phyloP scores from a whole-genome alignment of 1,140 invertebrate species.

The Papilio xuthus region DNA sequence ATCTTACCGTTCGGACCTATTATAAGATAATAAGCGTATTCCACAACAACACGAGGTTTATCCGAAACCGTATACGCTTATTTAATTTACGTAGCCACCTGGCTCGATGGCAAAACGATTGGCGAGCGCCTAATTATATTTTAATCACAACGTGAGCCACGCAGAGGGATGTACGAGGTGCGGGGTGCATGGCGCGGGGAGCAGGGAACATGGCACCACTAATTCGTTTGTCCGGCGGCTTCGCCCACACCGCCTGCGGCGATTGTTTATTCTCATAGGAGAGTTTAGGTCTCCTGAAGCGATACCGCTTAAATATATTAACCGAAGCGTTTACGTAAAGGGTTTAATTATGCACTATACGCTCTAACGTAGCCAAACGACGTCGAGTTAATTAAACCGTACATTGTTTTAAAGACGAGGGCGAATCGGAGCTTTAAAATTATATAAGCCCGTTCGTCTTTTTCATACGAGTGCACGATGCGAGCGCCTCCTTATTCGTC shows the following conservation, averaged over 20 bases:
- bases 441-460: conserved; percentile 63
- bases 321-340: conserved; percentile 76
- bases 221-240: conserved; percentile 75
- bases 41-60: conserved; percentile 63
- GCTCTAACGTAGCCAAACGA: conserved; percentile 64
- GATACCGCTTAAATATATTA: conserved; percentile 78
- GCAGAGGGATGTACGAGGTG: conserved; percentile 40
- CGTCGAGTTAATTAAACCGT: conserved; percentile 75
- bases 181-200: conserved; percentile 48
- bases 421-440: conserved; percentile 63
- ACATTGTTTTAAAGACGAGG: conserved; percentile 69
- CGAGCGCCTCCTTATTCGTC: conserved; percentile 46
- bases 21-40: conserved; percentile 72
- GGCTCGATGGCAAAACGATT: conserved; percentile 78
- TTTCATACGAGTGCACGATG: conserved; percentile 56
- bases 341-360: conserved; percentile 76
- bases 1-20: conserved; percentile 62
- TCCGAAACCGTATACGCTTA: conserved; percentile 74
- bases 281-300: conserved; percentile 79
- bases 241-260: conserved; percentile 61
- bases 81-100: conserved; percentile 79
- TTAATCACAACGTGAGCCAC: conserved; percentile 75
- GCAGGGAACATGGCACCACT: conserved; percentile 57
- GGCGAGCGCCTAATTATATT: conserved; percentile 79
- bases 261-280: conserved; percentile 79